These are phyloP conservation scores for Argynnis bischoffii DNA, from an alignment of 2,888 invertebrate genomes.

Conservation along the genomic window DNA sequence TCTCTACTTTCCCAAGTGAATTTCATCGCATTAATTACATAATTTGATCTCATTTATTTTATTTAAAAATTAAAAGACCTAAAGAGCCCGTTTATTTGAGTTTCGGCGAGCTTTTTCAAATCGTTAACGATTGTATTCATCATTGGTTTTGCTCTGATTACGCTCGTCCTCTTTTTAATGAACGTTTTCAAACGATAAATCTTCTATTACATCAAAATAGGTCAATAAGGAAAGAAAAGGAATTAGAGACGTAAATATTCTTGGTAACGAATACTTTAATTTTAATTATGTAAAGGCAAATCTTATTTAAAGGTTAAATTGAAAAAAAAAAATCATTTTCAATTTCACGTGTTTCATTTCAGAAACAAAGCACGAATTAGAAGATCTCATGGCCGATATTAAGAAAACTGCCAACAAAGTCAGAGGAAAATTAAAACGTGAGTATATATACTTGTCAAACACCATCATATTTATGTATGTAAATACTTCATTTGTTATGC, in stretches of 20 bases:
- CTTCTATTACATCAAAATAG: slow-evolving; percentile 1
- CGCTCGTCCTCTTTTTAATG: slow-evolving; percentile 28
- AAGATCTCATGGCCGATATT: slow-evolving; percentile 99
- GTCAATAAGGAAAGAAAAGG: background rate
- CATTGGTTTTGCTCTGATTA: slow-evolving; percentile 29
- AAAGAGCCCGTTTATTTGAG: background rate
- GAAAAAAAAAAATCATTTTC: background rate
- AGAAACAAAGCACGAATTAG: slow-evolving; percentile 99
- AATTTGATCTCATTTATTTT: background rate
- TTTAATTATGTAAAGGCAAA: too few relatives aligned
- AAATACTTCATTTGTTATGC: background rate
- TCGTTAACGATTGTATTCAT: slow-evolving; percentile 27
- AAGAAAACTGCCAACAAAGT: slow-evolving; percentile 99
- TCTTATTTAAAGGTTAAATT: background rate
- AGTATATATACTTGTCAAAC: slow-evolving; percentile 57
- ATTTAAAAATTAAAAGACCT: slow-evolving; percentile 2
- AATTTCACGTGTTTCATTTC: slow-evolving; percentile 62
- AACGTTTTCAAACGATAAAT: slow-evolving; percentile 20
- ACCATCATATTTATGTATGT: background rate
- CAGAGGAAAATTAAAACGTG: slow-evolving; percentile 98
- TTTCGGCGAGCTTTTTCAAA: slow-evolving; percentile 22
- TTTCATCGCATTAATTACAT: too few relatives aligned
- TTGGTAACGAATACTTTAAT: too few relatives aligned
- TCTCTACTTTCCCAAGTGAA: too few relatives aligned
- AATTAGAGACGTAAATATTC: background rate